Evolutionary conservation across 2,113 vertebrate species (phyloP).

Genomic region (Platysteira castanea): DNA sequence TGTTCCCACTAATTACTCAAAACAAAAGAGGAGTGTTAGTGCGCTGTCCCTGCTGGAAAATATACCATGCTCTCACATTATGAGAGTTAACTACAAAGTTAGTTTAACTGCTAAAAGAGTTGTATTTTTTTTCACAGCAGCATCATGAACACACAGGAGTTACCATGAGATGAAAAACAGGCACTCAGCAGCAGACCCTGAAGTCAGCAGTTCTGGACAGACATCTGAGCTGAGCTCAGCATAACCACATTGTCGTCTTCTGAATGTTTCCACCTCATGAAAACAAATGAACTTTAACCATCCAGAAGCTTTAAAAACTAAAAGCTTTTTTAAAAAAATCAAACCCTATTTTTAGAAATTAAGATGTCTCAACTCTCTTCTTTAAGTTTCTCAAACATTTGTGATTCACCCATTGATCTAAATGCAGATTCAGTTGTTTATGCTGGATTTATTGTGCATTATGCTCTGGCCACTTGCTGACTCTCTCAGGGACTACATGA

Average conservation of each 20-base stretch:
- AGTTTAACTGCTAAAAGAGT: background rate
- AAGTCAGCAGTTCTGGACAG: conserved; percentile 37
- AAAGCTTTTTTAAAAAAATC: background rate
- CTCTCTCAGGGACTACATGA: background rate
- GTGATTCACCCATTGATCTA: background rate
- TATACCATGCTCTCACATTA: background rate
- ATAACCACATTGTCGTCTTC: background rate
- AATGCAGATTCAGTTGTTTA: background rate
- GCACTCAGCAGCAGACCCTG: background rate
- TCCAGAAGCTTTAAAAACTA: background rate
- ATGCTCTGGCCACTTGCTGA: background rate
- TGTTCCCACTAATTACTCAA: background rate
- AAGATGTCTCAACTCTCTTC: background rate
- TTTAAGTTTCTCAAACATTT: background rate
- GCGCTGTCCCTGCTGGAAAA: background rate
- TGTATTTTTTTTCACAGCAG: background rate
- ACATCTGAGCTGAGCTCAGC: conserved; percentile 1
- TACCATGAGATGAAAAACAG: background rate
- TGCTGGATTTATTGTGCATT: background rate
- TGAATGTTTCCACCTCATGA: background rate
- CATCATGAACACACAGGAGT: background rate
- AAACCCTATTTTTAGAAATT: background rate
- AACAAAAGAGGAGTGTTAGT: background rate
- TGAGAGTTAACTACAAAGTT: background rate
- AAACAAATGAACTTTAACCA: background rate